phyloP scores from a whole-genome alignment of 2,113 vertebrate species.

The Sprattus sprattus region DNA sequence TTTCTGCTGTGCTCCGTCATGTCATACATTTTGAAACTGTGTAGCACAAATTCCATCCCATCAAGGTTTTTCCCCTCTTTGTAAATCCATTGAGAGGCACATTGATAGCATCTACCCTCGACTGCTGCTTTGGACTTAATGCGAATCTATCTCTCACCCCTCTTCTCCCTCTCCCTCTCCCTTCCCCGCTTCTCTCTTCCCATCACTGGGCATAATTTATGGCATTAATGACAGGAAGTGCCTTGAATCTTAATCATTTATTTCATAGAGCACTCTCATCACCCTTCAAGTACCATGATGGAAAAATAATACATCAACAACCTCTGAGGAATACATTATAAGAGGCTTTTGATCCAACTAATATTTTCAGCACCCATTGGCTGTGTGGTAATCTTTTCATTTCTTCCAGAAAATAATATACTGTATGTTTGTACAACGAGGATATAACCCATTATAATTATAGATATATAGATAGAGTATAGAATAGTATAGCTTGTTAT shows the following conservation, averaged over 20 bases:
- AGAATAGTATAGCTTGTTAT: no score
- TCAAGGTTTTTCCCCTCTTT: no score
- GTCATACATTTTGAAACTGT: no score
- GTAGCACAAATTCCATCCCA: no score
- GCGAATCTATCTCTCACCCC: no score
- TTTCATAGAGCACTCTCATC: conserved; percentile 45
- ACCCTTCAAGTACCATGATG: conserved; percentile 40
- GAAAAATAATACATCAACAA: conserved; percentile 51
- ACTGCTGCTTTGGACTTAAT: no score
- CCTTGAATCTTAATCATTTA: conserved; percentile 48
- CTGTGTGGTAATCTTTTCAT: conserved; percentile 13
- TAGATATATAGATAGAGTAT: no score
- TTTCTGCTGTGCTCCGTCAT: no score
- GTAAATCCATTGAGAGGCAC: not conserved
- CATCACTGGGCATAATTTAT: conserved; percentile 39
- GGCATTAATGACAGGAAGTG: conserved; percentile 47
- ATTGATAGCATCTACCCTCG: not conserved
- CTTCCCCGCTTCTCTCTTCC: conserved; percentile 14
- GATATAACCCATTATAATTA: no score
- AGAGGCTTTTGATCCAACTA: conserved; percentile 45
- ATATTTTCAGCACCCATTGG: conserved; percentile 36
- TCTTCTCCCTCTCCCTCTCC: conserved; percentile 16
- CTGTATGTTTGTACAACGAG: no score
- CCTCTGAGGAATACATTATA: conserved; percentile 54
- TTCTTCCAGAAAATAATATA: not conserved